Conservation (phyloP, 2,888 invertebrate species). For the Noctua janthe region DNA sequence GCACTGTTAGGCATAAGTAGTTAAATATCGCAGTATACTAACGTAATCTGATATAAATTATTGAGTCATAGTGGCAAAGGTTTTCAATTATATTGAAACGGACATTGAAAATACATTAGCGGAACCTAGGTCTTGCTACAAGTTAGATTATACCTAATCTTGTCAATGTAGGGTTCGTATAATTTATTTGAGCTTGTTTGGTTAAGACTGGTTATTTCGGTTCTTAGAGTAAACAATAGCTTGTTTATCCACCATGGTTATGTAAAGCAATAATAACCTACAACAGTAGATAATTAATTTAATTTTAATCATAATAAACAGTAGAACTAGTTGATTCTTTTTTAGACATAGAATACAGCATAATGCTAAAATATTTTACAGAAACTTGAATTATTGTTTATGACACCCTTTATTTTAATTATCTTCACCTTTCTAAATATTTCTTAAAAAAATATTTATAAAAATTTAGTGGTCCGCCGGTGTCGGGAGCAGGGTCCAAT, state of each 20-base stretch:
- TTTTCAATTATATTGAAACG: conserved; percentile 59
- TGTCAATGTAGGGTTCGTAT: conserved; percentile 38
- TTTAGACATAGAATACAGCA: not conserved
- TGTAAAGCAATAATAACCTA: not conserved
- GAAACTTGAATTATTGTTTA: not conserved
- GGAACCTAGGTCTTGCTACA: conserved; percentile 42
- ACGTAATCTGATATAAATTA: conserved; percentile 45
- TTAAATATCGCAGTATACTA: conserved; percentile 31
- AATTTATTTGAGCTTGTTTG: conserved; percentile 25
- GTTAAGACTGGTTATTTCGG: conserved; percentile 3
- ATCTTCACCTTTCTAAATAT: no score
- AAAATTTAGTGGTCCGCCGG: no score
- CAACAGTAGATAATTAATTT: not conserved
- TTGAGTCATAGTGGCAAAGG: conserved; percentile 36
- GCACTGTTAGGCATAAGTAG: conserved; percentile 11
- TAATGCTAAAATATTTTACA: not conserved
- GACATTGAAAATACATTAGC: conserved; percentile 61
- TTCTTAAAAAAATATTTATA: no score
- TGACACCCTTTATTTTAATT: no score
- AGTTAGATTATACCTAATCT: conserved; percentile 37
- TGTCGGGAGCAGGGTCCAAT: no score
- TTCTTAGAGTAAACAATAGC: conserved; percentile 5
- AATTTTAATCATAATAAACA: not conserved
- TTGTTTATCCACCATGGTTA: not conserved
- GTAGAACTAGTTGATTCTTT: not conserved